A percentile compares a stretch with the other conserved stretches of the same genome.
Conservation (phyloP, 2,113 vertebrate genomes). For the Platycercus adscitus region DNA sequence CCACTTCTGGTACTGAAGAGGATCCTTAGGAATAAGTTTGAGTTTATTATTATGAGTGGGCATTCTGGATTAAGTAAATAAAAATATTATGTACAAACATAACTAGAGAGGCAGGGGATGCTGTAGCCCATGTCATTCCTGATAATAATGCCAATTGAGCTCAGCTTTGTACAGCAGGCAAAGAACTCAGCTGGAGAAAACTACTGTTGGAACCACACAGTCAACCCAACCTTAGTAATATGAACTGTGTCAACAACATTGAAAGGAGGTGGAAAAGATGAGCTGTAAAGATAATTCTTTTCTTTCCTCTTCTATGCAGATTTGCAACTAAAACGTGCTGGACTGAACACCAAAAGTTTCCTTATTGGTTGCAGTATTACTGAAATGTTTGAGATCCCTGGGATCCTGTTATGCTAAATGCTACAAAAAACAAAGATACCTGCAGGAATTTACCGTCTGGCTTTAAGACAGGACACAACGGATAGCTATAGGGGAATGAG, state of each 20-base stretch:
- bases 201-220: neutral
- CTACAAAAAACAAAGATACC: neutral
- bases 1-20: neutral
- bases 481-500: neutral
- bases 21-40: neutral
- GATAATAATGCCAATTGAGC: neutral
- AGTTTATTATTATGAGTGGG: neutral
- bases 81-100: neutral
- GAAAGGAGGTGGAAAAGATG: neutral
- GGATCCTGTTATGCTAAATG: neutral
- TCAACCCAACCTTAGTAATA: neutral
- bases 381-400: neutral
- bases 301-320: neutral
- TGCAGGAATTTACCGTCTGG: neutral
- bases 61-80: neutral
- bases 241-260: neutral
- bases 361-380: neutral
- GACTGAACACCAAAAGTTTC: neutral
- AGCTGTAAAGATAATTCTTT: neutral
- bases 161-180: neutral
- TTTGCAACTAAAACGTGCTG: neutral
- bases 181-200: neutral
- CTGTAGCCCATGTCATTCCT: neutral
- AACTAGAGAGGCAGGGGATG: neutral
- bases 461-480: neutral